Conservation (phyloP, 2,113 vertebrate genomes). For the Bubo bubo region DNA sequence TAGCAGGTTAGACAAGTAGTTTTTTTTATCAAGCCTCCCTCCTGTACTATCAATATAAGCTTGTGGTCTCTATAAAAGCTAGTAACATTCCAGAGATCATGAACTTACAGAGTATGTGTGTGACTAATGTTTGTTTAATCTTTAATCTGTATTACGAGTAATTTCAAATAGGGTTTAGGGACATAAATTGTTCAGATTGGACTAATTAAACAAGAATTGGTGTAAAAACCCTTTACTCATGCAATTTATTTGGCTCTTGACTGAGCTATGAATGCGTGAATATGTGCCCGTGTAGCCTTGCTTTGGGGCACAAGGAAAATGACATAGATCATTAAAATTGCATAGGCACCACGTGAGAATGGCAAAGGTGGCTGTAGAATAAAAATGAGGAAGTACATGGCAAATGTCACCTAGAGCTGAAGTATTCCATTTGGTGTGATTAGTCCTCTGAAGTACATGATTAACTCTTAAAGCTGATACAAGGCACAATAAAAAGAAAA, state of each 20-base stretch:
- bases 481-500: not conserved
- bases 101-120: not conserved
- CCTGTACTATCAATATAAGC: not conserved
- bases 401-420: not conserved
- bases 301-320: not conserved
- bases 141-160: slow-evolving; percentile 27
- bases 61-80: not conserved
- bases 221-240: not conserved
- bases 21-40: not conserved
- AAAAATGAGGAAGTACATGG: not conserved
- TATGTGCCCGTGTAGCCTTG: not conserved
- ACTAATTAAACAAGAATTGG: not conserved
- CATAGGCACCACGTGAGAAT: not conserved
- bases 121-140: slow-evolving; percentile 43
- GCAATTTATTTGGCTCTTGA: not conserved
- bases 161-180: not conserved
- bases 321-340: not conserved
- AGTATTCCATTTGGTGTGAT: not conserved
- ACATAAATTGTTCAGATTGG: not conserved
- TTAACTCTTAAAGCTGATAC: not conserved
- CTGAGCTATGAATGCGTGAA: not conserved
- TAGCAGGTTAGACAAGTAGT: not conserved
- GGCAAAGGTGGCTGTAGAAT: not conserved
- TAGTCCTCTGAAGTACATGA: not conserved
- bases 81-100: not conserved